Conservation (phyloP, 2,113 vertebrate genomes). For the Ophiodon elongatus region DNA sequence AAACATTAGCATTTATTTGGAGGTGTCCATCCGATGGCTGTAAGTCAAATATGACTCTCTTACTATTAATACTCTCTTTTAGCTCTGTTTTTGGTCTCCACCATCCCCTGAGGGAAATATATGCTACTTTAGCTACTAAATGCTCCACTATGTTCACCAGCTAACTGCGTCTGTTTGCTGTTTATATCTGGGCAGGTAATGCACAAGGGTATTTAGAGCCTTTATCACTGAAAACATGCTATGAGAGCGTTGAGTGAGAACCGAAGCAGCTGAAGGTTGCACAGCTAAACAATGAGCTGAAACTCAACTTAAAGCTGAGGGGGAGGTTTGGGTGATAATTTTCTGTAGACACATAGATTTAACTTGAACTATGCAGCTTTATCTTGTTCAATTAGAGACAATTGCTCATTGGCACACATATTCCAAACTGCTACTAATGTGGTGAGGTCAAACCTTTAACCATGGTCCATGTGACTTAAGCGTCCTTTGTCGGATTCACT, state of each 20-base stretch:
- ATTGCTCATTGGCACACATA: neutral
- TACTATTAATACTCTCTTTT: neutral
- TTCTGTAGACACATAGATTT: neutral
- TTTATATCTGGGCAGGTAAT: neutral
- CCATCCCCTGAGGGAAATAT: neutral
- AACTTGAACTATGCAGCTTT: neutral
- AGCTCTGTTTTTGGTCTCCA: neutral
- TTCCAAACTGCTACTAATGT: neutral
- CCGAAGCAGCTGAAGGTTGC: neutral
- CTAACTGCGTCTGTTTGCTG: neutral
- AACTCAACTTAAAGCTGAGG: neutral
- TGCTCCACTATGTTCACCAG: neutral
- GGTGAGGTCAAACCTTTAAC: constrained; percentile 23
- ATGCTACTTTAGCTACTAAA: neutral
- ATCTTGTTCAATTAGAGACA: neutral
- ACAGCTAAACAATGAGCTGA: neutral
- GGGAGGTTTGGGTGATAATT: neutral
- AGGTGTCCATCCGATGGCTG: neutral
- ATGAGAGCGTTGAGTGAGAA: neutral
- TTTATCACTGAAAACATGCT: neutral
- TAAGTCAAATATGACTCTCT: neutral
- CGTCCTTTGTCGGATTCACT: neutral
- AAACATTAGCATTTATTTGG: too few species aligned
- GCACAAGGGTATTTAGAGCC: neutral
- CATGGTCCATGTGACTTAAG: constrained; percentile 41